These are phyloP conservation scores for Novumbra hubbsi DNA, from an alignment of 2,797 vertebrate genomes.

Conservation along the genomic window DNA sequence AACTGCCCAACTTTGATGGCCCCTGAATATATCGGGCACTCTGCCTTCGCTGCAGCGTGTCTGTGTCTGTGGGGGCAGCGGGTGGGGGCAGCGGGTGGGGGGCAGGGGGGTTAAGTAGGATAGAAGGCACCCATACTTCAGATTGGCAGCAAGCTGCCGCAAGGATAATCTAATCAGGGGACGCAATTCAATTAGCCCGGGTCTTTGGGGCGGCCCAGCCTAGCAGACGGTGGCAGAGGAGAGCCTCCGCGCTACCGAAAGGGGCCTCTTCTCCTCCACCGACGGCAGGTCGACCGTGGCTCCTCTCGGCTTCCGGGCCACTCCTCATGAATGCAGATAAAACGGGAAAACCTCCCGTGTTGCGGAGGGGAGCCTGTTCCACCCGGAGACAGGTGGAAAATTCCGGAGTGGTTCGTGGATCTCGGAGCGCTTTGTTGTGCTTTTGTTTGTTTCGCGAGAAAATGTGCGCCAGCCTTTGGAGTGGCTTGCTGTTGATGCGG, in stretches of 20 bases:
- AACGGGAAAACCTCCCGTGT: slow-evolving; percentile 99
- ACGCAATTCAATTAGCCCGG: slow-evolving; percentile 98
- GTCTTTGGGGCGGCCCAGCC: slow-evolving; percentile 91
- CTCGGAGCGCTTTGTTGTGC: neutral
- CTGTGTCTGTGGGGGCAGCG: slow-evolving; percentile 62
- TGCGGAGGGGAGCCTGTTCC: slow-evolving; percentile 38
- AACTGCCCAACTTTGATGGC: slow-evolving; percentile 96
- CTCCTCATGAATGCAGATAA: slow-evolving; percentile 99
- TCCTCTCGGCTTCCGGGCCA: slow-evolving; percentile 67
- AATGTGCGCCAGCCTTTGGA: neutral
- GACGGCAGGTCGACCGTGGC: slow-evolving; percentile 75
- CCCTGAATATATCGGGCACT: slow-evolving; percentile 76
- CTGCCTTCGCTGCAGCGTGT: slow-evolving; percentile 56
- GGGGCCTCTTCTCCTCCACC: slow-evolving; percentile 46
- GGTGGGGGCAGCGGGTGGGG: slow-evolving; percentile 88
- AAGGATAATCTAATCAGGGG: slow-evolving; percentile 99
- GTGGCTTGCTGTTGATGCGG: neutral
- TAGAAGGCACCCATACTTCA: slow-evolving; percentile 99
- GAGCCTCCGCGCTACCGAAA: slow-evolving; percentile 70
- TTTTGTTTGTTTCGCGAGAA: too few relatives aligned
- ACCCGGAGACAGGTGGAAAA: neutral
- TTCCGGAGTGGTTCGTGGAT: neutral
- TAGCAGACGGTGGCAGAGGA: slow-evolving; percentile 89
- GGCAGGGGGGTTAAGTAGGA: slow-evolving; percentile 99
- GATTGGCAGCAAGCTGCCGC: slow-evolving; percentile 99